Conservation (phyloP, 2,113 vertebrate species). For the Xenus cinereus region DNA sequence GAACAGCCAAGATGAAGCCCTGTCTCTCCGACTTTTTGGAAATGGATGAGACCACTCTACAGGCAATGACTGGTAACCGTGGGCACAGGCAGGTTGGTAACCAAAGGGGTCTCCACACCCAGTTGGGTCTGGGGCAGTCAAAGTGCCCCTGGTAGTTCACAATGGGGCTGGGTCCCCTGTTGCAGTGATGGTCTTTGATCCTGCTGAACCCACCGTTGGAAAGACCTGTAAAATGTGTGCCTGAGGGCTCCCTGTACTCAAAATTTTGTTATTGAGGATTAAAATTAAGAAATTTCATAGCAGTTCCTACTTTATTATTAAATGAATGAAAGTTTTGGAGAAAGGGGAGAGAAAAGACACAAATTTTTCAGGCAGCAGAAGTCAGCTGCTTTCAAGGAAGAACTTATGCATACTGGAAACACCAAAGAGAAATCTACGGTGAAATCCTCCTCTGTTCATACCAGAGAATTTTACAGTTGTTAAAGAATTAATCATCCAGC, state of each 20-base stretch:
- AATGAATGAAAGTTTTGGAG: not conserved
- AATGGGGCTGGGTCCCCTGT: rapidly evolving
- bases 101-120: not conserved
- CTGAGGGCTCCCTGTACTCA: not conserved
- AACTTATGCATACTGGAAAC: not conserved
- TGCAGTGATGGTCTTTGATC: not conserved
- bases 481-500: not conserved
- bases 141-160: not conserved
- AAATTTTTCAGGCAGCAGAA: not conserved
- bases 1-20: not conserved
- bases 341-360: not conserved
- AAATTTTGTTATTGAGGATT: not conserved
- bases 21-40: not conserved
- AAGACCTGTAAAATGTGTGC: not conserved
- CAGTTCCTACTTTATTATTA: not conserved
- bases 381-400: not conserved
- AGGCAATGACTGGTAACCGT: not conserved
- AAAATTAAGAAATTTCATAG: not conserved
- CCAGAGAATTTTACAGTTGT: not conserved
- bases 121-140: rapidly evolving
- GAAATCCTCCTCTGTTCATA: not conserved
- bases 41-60: not conserved
- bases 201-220: not conserved
- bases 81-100: not conserved
- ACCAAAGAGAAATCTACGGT: not conserved